Evolutionary conservation across 2,113 vertebrate species (phyloP), one percentile per base, ranked within the genome.

Genomic region (Ictidomys tridecemlineatus): DNA sequence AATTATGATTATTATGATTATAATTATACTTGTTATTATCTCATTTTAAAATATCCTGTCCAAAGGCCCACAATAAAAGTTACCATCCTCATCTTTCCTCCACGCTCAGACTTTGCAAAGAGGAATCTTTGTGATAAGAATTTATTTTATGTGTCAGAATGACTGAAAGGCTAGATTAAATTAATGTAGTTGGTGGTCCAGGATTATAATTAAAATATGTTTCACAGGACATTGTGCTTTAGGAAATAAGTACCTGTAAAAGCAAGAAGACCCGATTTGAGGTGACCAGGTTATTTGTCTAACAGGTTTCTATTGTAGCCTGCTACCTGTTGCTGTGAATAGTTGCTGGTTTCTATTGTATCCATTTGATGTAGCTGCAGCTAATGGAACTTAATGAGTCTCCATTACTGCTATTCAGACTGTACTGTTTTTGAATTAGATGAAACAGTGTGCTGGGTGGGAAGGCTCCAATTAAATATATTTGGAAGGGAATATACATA

Each of bases 331-430:
- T 48, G 77, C 96, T n/a, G 90, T 94, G 96, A 97, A 79, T 90
- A 56, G 73, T 48, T 63, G 89, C 90, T 80, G 92, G 39, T 78
- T 85, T 90, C 96, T 70, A 42, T 97, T 98, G 93, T 97, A 42
- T 97, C 92, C 69, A 5, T 78, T 63, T 17, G 45, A n/a, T 74
- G 87, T 67, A 84, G 42, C 92, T 87, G 92, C 63, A 88, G 95
- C 96, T 98, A 97, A 98, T 97, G 97, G 97, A 77, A 93, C 94
- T 96, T 98, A 96, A 98, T 98, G 96, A 97, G 96, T 67, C 93
- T 96, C 96, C 95, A 97, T 98, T 96, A 98, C 79, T 8, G 39
- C 76, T 56, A 67, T 89, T 87, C 84, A 53, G 84, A 79, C 78
- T 34, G 93, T 76, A 80, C 96, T 96, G 92, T 92, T 97, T 98